phyloP scores from a whole-genome alignment of 2,888 invertebrate species.

The Drosophila acutilabella region DNA sequence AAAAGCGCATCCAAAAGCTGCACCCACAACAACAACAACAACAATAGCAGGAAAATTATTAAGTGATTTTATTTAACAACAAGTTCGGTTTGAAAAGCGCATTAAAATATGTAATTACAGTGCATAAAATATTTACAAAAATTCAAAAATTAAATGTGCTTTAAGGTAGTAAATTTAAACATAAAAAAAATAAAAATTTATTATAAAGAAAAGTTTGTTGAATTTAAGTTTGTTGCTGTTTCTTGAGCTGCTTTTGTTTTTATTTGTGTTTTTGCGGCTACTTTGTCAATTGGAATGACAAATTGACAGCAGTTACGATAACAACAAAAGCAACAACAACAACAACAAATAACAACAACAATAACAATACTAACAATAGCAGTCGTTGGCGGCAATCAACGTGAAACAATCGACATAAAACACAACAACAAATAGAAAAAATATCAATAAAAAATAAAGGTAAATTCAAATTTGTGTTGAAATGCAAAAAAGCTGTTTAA shows the following conservation, averaged over 20 bases:
- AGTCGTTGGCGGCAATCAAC: conserved; percentile 58
- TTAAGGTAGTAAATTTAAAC: not conserved
- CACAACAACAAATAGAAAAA: conserved; percentile 29
- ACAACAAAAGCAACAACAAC: conserved; percentile 35
- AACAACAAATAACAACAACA: conserved; percentile 23
- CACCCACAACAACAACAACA: conserved; percentile 23
- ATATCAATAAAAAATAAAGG: conserved; percentile 53
- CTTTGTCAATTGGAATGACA: conserved; percentile 60
- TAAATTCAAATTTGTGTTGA: conserved; percentile 57
- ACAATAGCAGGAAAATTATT: conserved; percentile 11
- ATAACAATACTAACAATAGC: conserved; percentile 37
- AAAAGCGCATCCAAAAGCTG: conserved; percentile 26
- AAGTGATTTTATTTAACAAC: conserved; percentile 29
- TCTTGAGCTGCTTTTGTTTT: not conserved
- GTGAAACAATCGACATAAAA: conserved; percentile 47
- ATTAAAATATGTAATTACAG: conserved; percentile 40
- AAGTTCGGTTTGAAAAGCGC: conserved; percentile 19
- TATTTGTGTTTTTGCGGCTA: conserved; percentile 28
- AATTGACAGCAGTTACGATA: conserved; percentile 55
- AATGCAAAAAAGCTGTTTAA: conserved; percentile 63
- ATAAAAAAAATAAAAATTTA: no score
- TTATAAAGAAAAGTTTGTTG: no score
- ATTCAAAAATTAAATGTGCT: conserved; percentile 11
- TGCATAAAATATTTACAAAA: conserved; percentile 22
- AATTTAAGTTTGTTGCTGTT: no score